Evolutionary conservation across 2,113 vertebrate genomes (phyloP).

Genomic region (Euleptes europaea): DNA sequence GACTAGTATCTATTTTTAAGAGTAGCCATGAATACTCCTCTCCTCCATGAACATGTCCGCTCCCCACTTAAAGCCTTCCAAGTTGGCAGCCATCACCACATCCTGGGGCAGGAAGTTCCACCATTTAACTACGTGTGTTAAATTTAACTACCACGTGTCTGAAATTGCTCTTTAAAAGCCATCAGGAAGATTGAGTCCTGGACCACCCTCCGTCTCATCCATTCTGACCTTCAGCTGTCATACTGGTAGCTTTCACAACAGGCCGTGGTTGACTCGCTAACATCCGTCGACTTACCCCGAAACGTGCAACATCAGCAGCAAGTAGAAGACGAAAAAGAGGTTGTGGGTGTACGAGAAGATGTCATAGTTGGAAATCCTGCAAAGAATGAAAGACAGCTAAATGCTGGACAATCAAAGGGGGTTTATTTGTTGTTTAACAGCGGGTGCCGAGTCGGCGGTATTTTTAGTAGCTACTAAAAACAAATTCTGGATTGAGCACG

Average conservation of each 20-base stretch:
- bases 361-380: conserved; percentile 91
- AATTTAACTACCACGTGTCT: too few species aligned
- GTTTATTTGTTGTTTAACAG: not conserved
- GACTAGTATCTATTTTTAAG: too few species aligned
- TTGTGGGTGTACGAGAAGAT: conserved; percentile 99
- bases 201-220: too few species aligned
- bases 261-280: not conserved
- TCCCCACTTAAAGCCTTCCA: too few species aligned
- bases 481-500: not conserved
- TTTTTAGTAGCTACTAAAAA: not conserved
- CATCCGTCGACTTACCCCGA: conserved; percentile 83
- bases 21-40: too few species aligned
- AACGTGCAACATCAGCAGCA: conserved; percentile 91
- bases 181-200: too few species aligned
- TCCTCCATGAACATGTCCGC: too few species aligned
- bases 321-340: conserved; percentile 95
- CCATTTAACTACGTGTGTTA: too few species aligned
- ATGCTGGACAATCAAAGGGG: not conserved
- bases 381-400: conserved; percentile 65
- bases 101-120: too few species aligned
- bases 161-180: too few species aligned
- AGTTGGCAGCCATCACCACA: too few species aligned
- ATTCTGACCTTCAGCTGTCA: not conserved
- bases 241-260: not conserved
- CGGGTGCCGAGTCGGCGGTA: not conserved